Evolutionary conservation across 2,113 vertebrate genomes (phyloP).

Genomic region (Cebus imitator): DNA sequence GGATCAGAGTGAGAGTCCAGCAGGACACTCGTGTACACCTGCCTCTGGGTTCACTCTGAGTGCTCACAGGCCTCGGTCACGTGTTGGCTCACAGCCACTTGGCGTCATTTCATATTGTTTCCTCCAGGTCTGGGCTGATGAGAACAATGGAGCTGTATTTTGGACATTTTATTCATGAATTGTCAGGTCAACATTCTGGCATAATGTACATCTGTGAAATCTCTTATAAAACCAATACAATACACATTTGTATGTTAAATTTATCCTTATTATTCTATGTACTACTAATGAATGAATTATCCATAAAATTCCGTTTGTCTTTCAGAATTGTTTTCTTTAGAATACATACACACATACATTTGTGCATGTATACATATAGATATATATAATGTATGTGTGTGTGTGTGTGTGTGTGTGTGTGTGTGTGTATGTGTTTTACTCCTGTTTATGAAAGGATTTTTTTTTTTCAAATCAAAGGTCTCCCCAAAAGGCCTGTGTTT

Average conservation of each 20-base stretch:
- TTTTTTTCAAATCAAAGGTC: neutral
- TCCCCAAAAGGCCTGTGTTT: neutral
- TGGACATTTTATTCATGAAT: slow-evolving; percentile 12
- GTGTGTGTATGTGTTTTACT: neutral
- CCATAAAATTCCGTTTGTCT: neutral
- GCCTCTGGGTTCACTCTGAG: neutral
- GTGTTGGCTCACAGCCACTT: neutral
- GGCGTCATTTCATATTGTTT: neutral
- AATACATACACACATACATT: neutral
- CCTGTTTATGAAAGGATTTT: neutral
- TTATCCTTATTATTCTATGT: neutral
- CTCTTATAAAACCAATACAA: neutral
- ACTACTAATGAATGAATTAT: neutral
- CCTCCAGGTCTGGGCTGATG: neutral
- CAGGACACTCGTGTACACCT: neutral
- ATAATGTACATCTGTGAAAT: neutral
- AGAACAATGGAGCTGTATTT: slow-evolving; percentile 21
- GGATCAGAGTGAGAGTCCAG: neutral
- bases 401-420: neutral
- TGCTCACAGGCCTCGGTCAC: neutral
- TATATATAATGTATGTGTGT: neutral
- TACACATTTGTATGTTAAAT: fast-evolving
- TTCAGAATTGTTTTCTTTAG: slow-evolving; percentile 10
- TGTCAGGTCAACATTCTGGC: neutral
- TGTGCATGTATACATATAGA: neutral